Conservation (phyloP, 35 echinoderm and acorn worm species). For the Apostichopus parvimensis region DNA sequence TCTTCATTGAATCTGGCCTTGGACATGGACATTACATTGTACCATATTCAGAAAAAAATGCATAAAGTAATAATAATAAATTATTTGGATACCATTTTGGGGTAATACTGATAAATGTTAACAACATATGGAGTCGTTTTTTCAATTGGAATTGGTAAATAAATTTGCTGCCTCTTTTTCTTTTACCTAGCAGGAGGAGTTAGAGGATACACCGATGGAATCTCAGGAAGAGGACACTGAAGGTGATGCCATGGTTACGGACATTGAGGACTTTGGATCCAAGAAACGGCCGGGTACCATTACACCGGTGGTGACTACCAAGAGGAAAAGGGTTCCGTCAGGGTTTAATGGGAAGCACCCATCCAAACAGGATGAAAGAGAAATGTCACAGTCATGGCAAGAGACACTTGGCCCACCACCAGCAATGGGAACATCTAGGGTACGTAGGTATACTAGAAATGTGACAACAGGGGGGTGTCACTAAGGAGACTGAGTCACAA, state of each 20-base stretch:
- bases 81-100: no score
- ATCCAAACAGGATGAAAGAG: background rate
- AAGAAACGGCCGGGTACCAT: conserved; percentile 15
- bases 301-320: conserved; percentile 44
- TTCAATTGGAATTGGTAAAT: no score
- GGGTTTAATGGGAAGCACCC: background rate
- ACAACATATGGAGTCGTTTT: no score
- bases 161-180: no score
- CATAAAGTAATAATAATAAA: no score
- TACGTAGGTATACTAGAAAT: background rate
- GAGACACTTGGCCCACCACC: conserved; percentile 82
- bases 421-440: conserved; percentile 74
- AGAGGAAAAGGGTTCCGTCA: conserved; percentile 62
- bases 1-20: no score
- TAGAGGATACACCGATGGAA: background rate
- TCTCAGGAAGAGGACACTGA: conserved; percentile 6
- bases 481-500: no score
- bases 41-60: no score
- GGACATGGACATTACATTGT: no score
- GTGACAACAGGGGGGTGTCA: no score
- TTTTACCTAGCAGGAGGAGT: background rate
- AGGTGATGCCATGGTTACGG: background rate
- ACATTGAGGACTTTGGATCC: conserved; percentile 83
- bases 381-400: conserved; percentile 75
- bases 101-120: no score